phyloP scores from a whole-genome alignment of 1,140 invertebrate species.

The Lamellibrachia luymesi region DNA sequence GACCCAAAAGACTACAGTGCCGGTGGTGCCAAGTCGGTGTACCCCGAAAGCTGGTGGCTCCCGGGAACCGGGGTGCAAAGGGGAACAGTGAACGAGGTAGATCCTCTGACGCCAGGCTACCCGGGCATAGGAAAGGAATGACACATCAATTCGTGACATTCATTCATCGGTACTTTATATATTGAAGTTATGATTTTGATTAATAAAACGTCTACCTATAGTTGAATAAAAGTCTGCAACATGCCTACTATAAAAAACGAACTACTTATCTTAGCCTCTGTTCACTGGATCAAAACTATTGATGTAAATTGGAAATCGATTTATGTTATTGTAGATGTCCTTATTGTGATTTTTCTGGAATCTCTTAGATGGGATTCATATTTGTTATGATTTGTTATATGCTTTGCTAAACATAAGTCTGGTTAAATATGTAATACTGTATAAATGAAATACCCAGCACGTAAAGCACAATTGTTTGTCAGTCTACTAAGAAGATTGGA shows the following conservation, averaged over 20 bases:
- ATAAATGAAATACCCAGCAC: not conserved
- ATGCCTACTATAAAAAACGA: no score
- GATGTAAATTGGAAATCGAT: no score
- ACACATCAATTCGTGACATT: not conserved
- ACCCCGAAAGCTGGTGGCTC: constrained; percentile 58
- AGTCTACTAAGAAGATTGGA: not conserved
- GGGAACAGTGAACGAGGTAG: constrained; percentile 40
- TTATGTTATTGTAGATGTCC: no score
- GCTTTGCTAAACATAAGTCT: not conserved
- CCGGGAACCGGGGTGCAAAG: constrained; percentile 58
- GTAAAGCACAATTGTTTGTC: not conserved
- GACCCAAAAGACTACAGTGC: constrained; percentile 61
- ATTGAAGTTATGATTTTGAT: not conserved
- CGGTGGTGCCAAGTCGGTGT: constrained; percentile 41
- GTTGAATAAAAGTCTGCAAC: no score
- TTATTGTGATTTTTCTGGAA: no score
- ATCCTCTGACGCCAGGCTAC: constrained; percentile 60
- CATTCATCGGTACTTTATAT: not conserved
- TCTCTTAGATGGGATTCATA: no score
- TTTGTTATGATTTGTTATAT: no score
- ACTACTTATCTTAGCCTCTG: no score
- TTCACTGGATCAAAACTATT: no score
- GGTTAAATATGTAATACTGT: not conserved
- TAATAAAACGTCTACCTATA: no score
- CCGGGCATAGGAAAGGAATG: constrained; percentile 49